These are phyloP conservation scores for Hafferia zeledoni DNA, from an alignment of 2,797 vertebrate genomes.

Conservation along the genomic window DNA sequence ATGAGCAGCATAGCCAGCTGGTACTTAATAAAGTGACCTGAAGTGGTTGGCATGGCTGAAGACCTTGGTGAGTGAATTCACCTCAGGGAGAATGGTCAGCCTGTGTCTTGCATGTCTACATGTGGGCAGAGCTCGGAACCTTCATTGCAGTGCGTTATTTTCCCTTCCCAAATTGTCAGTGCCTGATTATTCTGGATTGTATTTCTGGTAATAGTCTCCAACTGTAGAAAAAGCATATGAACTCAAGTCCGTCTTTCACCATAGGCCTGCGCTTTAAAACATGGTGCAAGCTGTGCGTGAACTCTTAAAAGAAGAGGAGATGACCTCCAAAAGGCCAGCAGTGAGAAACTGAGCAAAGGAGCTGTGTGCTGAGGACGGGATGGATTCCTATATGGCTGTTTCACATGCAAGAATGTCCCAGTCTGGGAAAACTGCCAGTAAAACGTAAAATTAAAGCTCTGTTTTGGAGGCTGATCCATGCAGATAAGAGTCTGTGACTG, in stretches of 20 bases:
- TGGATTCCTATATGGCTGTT: constrained; percentile 40
- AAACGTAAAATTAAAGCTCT: constrained; percentile 65
- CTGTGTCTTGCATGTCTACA: background rate
- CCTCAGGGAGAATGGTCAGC: background rate
- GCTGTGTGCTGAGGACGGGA: background rate
- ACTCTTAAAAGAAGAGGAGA: background rate
- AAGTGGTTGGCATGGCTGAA: background rate
- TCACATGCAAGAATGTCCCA: constrained; percentile 60
- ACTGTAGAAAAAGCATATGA: background rate
- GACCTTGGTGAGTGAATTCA: background rate
- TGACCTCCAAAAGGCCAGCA: constrained; percentile 9
- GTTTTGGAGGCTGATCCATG: constrained; percentile 33
- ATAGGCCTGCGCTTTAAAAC: background rate
- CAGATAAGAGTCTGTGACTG: constrained; percentile 60
- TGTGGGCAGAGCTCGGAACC: background rate
- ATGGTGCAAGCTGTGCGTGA: background rate
- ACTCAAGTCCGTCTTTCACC: background rate
- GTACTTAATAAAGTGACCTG: background rate
- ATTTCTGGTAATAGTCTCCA: constrained; percentile 50
- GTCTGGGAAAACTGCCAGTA: constrained; percentile 54
- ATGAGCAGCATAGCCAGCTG: background rate
- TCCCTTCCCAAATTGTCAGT: background rate
- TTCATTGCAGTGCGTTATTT: constrained; percentile 40
- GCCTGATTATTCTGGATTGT: constrained; percentile 29
- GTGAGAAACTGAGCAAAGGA: constrained; percentile 18